Evolutionary conservation across 1,140 invertebrate genomes (phyloP), one percentile per base, ranked within the genome.

Genomic region (Cyclargus thomasi): DNA sequence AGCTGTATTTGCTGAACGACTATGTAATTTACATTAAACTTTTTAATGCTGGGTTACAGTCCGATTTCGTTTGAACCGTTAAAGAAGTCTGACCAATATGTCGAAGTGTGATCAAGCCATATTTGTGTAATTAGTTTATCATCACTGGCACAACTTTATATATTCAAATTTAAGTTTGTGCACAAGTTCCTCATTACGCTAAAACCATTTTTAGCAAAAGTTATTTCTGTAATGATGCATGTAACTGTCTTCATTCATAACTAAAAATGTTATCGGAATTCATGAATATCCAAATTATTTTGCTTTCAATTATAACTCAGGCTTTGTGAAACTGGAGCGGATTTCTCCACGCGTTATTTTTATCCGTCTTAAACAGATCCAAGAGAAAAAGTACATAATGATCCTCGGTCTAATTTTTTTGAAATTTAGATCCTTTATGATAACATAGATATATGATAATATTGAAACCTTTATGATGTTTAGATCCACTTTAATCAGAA

Each of bases 101-200:
- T 47, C 10, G 11, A 16, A 47, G 39, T 47, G 39, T 47, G 39
- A 47, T 47, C 39, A 47, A 47, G 39, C 6, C 55, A 59, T 59
- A 59, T 59, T 59, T 59, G 20, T 59, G 55, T 59, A 59, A 18
- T 59, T 59, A 59, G 55, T 59, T 21, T 17, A 3, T 59, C 55
- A 59, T 59, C 55, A 59, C 55, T 21, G 18, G 55, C 55, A 59
- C 55, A 59, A 59, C 6, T 59, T 59, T 59, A n/a, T 55, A 29
- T 59, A 59, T 59, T 59, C 18, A 59, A 59, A 59, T 59, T 20
- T 11, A 59, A 59, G 1, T 59, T 59, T 59, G 20, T 64, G 62
- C 62, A 63, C 63, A 68, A 62, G n/a, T 39, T 35, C 53, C 53
- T 21, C 62, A 68, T 64, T 64, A 59, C 55, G 55, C 18, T 20